Conservation (phyloP, 2,113 vertebrate species). For the Daphoenositta chrysoptera region DNA sequence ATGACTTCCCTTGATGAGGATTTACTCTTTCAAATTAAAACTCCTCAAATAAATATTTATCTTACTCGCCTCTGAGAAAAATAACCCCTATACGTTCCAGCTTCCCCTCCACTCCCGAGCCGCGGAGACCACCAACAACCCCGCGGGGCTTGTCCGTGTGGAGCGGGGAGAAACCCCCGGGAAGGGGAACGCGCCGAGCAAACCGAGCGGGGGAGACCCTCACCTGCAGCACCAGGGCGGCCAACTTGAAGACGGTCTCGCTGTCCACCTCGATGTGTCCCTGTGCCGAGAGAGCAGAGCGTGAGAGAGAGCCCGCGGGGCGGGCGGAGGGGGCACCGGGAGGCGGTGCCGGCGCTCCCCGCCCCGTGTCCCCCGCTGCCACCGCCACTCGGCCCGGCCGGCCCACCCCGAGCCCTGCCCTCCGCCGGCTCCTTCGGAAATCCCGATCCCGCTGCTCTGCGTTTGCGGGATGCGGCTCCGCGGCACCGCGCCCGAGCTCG, state of each 20-base stretch:
- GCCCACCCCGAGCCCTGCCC: not conserved
- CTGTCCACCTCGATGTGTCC: conserved; percentile 89
- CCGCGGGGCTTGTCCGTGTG: rapidly evolving
- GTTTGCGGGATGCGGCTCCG: rapidly evolving
- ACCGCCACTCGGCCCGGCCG: not conserved
- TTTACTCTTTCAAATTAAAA: not conserved
- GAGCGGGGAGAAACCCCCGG: rapidly evolving
- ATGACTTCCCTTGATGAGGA: not conserved
- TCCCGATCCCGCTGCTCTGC: rapidly evolving
- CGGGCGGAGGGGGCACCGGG: not conserved
- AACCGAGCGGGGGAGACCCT: conserved; percentile 17
- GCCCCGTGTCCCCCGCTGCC: not conserved
- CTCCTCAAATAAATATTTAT: not conserved
- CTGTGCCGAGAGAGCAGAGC: conserved; percentile 66
- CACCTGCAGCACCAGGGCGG: conserved; percentile 91
- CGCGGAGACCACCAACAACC: rapidly evolving
- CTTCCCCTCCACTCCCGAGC: not conserved
- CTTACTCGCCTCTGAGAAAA: not conserved
- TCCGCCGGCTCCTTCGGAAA: rapidly evolving
- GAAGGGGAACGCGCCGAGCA: rapidly evolving
- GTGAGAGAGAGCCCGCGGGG: no score
- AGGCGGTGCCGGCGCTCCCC: not conserved
- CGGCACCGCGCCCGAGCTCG: rapidly evolving
- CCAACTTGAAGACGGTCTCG: conserved; percentile 88
- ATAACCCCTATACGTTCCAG: not conserved